phyloP scores from a whole-genome alignment of 35 echinoderm and acorn worm species.

The Antedon bifida region DNA sequence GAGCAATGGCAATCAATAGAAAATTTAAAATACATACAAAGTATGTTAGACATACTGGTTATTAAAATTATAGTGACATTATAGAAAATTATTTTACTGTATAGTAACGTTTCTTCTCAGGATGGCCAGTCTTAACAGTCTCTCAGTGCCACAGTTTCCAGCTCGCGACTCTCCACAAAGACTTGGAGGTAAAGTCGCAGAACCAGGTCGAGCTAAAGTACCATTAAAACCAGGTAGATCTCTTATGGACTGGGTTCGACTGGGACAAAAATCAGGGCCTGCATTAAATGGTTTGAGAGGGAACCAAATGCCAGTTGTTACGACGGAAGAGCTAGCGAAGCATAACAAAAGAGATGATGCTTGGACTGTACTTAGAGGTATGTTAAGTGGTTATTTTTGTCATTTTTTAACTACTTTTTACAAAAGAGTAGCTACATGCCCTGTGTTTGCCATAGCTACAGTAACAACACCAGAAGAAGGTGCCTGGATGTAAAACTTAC shows the following conservation, averaged over 20 bases:
- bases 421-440: too few relatives aligned
- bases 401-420: too few relatives aligned
- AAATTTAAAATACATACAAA: too few relatives aligned
- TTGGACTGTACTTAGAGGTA: slow-evolving; percentile 67
- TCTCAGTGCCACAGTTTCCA: slow-evolving; percentile 45
- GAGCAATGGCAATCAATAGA: too few relatives aligned
- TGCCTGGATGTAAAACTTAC: too few relatives aligned
- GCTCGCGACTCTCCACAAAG: slow-evolving; percentile 70
- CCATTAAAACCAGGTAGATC: slow-evolving; percentile 66
- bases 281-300: slow-evolving; percentile 52
- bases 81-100: too few relatives aligned
- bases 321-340: slow-evolving; percentile 57
- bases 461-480: too few relatives aligned
- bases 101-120: neutral
- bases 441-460: too few relatives aligned
- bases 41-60: too few relatives aligned
- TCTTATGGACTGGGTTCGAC: slow-evolving; percentile 85
- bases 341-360: slow-evolving; percentile 83
- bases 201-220: slow-evolving; percentile 33
- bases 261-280: slow-evolving; percentile 57
- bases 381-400: neutral
- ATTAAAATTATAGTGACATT: too few relatives aligned
- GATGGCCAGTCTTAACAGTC: slow-evolving; percentile 10
- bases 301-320: slow-evolving; percentile 21
- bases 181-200: slow-evolving; percentile 9